phyloP scores from a whole-genome alignment of 2,797 vertebrate species.

The Nasua narica region DNA sequence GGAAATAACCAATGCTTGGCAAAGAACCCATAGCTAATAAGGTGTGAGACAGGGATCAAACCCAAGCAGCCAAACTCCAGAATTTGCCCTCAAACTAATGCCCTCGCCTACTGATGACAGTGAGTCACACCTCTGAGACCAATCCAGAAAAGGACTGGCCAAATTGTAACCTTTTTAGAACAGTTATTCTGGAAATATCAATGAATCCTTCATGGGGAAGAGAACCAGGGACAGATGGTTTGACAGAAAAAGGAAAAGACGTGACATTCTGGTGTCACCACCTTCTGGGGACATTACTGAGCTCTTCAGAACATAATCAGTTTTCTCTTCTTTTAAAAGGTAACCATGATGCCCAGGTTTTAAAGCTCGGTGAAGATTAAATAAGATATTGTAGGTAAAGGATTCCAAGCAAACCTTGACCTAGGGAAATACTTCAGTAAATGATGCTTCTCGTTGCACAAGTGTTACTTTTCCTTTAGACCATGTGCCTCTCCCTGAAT shows the following conservation, averaged over 20 bases:
- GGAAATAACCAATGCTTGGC: background rate
- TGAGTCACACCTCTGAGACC: background rate
- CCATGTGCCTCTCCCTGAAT: background rate
- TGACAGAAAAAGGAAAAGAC: background rate
- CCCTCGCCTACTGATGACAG: background rate
- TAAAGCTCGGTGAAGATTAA: background rate
- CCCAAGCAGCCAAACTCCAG: background rate
- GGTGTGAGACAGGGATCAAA: background rate
- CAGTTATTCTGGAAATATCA: background rate
- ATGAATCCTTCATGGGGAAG: background rate
- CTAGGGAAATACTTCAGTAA: background rate
- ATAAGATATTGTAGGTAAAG: rapidly evolving
- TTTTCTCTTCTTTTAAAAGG: background rate
- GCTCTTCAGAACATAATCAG: rapidly evolving
- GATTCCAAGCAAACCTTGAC: background rate
- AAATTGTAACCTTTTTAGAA: background rate
- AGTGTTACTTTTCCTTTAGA: rapidly evolving
- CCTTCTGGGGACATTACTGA: background rate
- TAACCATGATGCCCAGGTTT: rapidly evolving
- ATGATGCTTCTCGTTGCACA: rapidly evolving
- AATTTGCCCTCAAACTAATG: background rate
- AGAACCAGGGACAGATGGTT: background rate
- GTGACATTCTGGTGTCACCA: background rate
- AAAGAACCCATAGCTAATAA: background rate
- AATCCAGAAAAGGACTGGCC: background rate